These are phyloP conservation scores for Callitettix versicolor DNA, from an alignment of 1,140 invertebrate species.

Conservation along the genomic window DNA sequence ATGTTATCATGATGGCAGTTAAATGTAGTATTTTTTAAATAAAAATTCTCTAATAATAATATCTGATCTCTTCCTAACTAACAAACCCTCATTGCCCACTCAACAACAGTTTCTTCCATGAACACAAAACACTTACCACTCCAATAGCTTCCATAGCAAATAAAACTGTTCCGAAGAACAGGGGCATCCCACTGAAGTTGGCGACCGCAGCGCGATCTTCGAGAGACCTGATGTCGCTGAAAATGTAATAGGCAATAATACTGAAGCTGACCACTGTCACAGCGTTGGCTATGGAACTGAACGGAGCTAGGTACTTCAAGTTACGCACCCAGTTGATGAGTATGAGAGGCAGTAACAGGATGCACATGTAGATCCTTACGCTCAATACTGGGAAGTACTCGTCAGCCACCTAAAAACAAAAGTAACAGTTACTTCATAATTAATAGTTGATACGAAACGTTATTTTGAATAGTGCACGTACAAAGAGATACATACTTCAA, in stretches of 20 bases:
- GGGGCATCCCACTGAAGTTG: conserved; percentile 38
- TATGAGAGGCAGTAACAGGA: conserved; percentile 52
- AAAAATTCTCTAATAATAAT: too few relatives aligned
- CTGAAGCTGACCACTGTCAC: conserved; percentile 49
- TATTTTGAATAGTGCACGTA: not conserved
- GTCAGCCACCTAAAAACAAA: conserved; percentile 36
- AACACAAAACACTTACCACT: conserved; percentile 45
- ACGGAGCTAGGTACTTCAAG: conserved; percentile 60
- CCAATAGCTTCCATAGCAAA: conserved; percentile 56
- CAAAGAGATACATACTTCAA: too few relatives aligned
- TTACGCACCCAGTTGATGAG: conserved; percentile 58
- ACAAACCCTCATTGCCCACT: too few relatives aligned
- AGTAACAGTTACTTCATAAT: not conserved
- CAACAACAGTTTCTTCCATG: too few relatives aligned
- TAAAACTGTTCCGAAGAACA: conserved; percentile 53
- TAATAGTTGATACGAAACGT: not conserved
- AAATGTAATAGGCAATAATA: conserved; percentile 58
- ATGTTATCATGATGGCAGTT: too few relatives aligned
- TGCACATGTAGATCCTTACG: conserved; percentile 41
- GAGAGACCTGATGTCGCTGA: conserved; percentile 43
- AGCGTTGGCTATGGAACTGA: conserved; percentile 61
- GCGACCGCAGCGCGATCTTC: conserved; percentile 34
- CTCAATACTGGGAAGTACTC: conserved; percentile 34
- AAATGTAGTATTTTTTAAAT: too few relatives aligned
- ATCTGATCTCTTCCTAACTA: too few relatives aligned